These are phyloP conservation scores for Amphipyra tragopoginis DNA, from an alignment of 2,888 invertebrate species.

Conservation along the genomic window DNA sequence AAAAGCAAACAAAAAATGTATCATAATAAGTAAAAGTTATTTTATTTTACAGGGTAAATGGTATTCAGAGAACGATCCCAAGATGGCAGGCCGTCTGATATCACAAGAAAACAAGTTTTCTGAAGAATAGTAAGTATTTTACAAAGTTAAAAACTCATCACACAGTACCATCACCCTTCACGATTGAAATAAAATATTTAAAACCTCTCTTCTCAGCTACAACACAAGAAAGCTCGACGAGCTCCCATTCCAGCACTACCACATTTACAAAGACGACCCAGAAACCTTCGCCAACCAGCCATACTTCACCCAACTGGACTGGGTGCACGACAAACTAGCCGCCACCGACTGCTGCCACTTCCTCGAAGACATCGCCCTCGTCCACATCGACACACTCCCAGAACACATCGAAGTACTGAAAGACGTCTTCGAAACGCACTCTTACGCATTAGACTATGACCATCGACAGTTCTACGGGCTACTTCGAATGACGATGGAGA, in stretches of 20 bases:
- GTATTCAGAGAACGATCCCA: slow-evolving; percentile 88
- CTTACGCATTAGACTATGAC: slow-evolving; percentile 94
- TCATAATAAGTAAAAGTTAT: no score
- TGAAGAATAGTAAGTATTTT: slow-evolving; percentile 79
- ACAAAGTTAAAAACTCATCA: no score
- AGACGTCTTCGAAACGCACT: slow-evolving; percentile 92
- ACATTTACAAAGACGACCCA: slow-evolving; percentile 87
- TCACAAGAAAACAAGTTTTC: slow-evolving; percentile 90
- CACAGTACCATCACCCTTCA: neutral
- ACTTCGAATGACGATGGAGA: slow-evolving; percentile 79
- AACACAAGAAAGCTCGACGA: slow-evolving; percentile 95
- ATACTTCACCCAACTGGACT: slow-evolving; percentile 93
- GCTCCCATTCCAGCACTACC: slow-evolving; percentile 94
- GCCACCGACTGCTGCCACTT: slow-evolving; percentile 94
- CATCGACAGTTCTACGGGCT: slow-evolving; percentile 95
- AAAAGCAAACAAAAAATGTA: no score
- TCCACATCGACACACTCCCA: slow-evolving; percentile 84
- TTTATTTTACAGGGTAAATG: slow-evolving; percentile 88
- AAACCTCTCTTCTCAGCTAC: slow-evolving; percentile 87
- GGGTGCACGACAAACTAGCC: slow-evolving; percentile 95
- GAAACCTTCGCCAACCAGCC: slow-evolving; percentile 91
- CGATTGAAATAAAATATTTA: neutral
- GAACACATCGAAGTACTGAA: slow-evolving; percentile 90
- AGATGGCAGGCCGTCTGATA: slow-evolving; percentile 89
- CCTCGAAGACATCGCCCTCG: slow-evolving; percentile 93